A percentile compares a stretch with the other conserved stretches of the same genome.
Evolutionary conservation across 2,113 vertebrate genomes (phyloP).

Genomic region (Pontoporia blainvillei): DNA sequence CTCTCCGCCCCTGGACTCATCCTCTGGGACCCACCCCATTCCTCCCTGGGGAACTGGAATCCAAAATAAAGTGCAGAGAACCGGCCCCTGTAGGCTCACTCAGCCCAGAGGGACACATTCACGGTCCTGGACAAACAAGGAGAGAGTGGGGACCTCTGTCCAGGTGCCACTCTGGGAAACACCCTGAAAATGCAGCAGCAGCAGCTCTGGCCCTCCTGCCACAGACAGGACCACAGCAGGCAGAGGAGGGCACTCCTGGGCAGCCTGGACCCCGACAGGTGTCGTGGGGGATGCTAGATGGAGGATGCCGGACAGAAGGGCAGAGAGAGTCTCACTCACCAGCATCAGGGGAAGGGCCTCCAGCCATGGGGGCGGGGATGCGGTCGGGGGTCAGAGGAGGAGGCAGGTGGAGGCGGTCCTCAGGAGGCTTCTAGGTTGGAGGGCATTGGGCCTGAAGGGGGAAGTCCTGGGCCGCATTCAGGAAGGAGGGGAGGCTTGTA

Average conservation of each 20-base stretch:
- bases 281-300: background rate
- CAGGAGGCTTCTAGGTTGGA: background rate
- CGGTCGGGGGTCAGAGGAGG: background rate
- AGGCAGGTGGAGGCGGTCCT: background rate
- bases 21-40: background rate
- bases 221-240: background rate
- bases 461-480: rapidly evolving
- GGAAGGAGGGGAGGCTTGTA: too few species aligned
- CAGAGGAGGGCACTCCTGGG: background rate
- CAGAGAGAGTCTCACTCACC: background rate
- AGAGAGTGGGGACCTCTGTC: background rate
- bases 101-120: background rate
- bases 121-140: background rate
- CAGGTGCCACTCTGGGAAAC: background rate
- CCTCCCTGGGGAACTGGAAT: background rate
- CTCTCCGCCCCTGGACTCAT: background rate
- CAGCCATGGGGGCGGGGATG: rapidly evolving
- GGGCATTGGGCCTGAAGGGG: rapidly evolving
- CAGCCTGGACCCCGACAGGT: background rate
- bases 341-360: background rate
- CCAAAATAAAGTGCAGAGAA: background rate
- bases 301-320: background rate
- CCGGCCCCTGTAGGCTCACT: background rate
- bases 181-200: background rate
- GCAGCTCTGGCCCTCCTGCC: background rate